Percentiles rank a stretch among this genome's conserved stretches.
Evolutionary conservation across 2,797 vertebrate genomes (phyloP).

Genomic region (Squalus acanthias): DNA sequence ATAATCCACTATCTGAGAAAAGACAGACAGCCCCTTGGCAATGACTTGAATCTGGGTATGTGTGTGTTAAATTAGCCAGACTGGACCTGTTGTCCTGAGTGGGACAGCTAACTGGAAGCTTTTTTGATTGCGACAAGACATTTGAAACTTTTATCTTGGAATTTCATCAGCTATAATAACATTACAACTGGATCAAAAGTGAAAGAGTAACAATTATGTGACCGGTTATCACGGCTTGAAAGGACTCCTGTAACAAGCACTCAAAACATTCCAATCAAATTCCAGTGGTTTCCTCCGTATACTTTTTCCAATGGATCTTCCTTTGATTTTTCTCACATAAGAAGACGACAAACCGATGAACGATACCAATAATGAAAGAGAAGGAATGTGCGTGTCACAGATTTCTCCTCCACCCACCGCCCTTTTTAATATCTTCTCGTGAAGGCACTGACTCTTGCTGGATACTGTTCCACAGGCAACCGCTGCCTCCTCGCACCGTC

Average conservation of each 20-base stretch:
- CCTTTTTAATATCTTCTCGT: background rate
- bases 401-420: background rate
- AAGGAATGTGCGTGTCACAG: background rate
- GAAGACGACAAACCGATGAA: background rate
- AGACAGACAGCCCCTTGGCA: background rate
- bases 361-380: background rate
- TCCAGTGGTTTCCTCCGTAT: background rate
- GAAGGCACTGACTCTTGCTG: background rate
- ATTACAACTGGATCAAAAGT: background rate
- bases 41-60: background rate
- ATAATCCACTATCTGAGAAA: background rate
- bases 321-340: conserved; percentile 12
- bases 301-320: background rate
- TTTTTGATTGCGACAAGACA: background rate
- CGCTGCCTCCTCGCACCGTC: background rate
- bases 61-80: background rate
- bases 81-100: background rate
- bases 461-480: background rate
- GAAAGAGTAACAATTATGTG: background rate
- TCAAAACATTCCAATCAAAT: conserved; percentile 13
- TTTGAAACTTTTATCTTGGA: background rate
- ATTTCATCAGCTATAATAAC: background rate
- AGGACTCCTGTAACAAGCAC: background rate
- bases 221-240: background rate
- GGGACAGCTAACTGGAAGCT: background rate